phyloP scores from a whole-genome alignment of 2,113 vertebrate species.

The Castor canadensis region DNA sequence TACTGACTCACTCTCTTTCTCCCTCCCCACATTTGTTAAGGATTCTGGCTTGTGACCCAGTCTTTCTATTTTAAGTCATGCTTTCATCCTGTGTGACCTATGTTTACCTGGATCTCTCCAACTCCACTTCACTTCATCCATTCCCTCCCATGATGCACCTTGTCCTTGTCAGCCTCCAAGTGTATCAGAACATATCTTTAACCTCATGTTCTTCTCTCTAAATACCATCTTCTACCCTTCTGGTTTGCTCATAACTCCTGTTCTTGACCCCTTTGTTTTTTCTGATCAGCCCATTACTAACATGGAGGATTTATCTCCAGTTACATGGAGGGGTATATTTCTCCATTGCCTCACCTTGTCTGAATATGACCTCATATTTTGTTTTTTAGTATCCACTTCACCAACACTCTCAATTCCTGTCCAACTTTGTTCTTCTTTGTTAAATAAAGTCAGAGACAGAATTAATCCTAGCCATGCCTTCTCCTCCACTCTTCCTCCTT shows the following conservation, averaged over 20 bases:
- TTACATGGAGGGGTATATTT: not conserved
- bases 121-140: not conserved
- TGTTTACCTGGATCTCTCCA: not conserved
- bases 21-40: not conserved
- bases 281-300: not conserved
- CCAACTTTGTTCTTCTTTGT: not conserved
- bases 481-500: not conserved
- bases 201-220: not conserved
- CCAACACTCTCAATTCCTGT: not conserved
- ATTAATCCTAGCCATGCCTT: not conserved
- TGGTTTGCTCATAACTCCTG: not conserved
- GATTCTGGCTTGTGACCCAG: not conserved
- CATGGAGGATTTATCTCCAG: not conserved
- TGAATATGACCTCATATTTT: not conserved
- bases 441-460: not conserved
- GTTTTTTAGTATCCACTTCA: not conserved
- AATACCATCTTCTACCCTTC: not conserved
- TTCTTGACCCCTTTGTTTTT: not conserved
- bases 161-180: not conserved
- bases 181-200: not conserved
- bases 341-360: not conserved
- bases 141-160: not conserved
- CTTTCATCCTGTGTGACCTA: not conserved
- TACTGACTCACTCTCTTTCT: not conserved
- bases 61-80: not conserved